Evolutionary conservation across 1,140 invertebrate species (phyloP).

Genomic region (Andrena cerasifolii): DNA sequence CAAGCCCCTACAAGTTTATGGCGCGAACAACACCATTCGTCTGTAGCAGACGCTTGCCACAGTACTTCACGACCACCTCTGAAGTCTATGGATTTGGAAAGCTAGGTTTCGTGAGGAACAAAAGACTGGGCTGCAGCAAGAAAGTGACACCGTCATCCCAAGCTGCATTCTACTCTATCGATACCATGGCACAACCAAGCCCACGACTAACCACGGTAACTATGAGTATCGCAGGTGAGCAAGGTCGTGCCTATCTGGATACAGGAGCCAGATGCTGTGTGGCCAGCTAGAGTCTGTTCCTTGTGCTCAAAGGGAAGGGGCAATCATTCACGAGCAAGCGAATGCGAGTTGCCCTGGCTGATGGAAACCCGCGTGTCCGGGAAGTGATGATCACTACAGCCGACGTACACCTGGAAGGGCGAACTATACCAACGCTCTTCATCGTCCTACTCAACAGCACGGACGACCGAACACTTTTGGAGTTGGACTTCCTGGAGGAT

Average conservation of each 20-base stretch:
- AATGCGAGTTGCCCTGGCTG: neutral
- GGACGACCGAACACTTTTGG: neutral
- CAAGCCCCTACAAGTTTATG: neutral
- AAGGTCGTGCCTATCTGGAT: neutral
- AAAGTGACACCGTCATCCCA: neutral
- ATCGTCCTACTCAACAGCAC: neutral
- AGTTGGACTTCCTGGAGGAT: neutral
- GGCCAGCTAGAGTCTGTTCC: neutral
- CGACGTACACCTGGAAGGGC: neutral
- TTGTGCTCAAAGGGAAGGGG: neutral
- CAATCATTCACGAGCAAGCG: neutral
- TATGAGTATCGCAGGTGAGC: neutral
- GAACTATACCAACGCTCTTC: neutral
- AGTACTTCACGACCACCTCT: neutral
- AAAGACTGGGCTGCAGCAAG: neutral
- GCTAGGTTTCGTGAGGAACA: neutral
- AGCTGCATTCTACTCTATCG: neutral
- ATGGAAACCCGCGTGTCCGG: neutral
- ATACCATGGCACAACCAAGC: neutral
- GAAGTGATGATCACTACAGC: neutral
- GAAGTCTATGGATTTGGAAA: neutral
- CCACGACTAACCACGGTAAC: neutral
- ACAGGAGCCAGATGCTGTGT: neutral
- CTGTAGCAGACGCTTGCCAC: neutral
- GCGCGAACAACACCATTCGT: too few species aligned